A percentile compares a stretch with the other conserved stretches of the same genome.
phyloP scores from a whole-genome alignment of 1,140 invertebrate species.

The Philaenus spumarius region DNA sequence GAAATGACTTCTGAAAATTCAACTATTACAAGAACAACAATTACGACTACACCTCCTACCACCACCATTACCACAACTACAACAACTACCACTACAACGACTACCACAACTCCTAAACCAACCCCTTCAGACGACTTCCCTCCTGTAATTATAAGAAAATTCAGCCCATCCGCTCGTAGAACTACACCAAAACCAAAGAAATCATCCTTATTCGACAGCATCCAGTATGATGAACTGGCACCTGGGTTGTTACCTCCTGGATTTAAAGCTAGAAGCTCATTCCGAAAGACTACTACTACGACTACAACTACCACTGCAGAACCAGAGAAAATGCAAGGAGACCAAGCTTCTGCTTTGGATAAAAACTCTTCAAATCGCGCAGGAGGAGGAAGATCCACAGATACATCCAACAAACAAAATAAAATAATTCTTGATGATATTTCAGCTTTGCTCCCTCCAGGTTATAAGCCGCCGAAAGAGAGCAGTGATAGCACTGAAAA shows the following conservation, averaged over 20 bases:
- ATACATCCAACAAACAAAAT: constrained; percentile 19
- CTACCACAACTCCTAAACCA: constrained; percentile 22
- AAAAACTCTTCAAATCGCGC: constrained; percentile 10
- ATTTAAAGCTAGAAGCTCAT: constrained; percentile 50
- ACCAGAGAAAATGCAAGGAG: constrained; percentile 26
- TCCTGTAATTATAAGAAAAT: constrained; percentile 55
- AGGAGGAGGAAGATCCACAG: constrained; percentile 21
- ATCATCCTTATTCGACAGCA: constrained; percentile 44
- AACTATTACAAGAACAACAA: constrained; percentile 31
- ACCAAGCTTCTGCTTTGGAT: constrained; percentile 26
- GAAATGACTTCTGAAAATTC: constrained; percentile 51
- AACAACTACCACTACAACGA: constrained; percentile 22
- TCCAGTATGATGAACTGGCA: constrained; percentile 51
- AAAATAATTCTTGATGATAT: constrained; percentile 50
- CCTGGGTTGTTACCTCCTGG: constrained; percentile 51
- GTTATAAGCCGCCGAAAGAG: constrained; percentile 48
- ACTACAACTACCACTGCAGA: constrained; percentile 31
- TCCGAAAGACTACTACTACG: constrained; percentile 45
- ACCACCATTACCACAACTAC: constrained; percentile 35
- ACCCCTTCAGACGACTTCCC: constrained; percentile 38
- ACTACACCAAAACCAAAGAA: constrained; percentile 41
- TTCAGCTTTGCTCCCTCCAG: constrained; percentile 56
- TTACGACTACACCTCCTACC: constrained; percentile 36
- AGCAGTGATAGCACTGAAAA: constrained; percentile 29
- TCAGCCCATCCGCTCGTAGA: constrained; percentile 48